Evolutionary conservation across 2,113 vertebrate species (phyloP), one percentile per base, ranked within the genome.

Genomic region (Salvelinus fontinalis): DNA sequence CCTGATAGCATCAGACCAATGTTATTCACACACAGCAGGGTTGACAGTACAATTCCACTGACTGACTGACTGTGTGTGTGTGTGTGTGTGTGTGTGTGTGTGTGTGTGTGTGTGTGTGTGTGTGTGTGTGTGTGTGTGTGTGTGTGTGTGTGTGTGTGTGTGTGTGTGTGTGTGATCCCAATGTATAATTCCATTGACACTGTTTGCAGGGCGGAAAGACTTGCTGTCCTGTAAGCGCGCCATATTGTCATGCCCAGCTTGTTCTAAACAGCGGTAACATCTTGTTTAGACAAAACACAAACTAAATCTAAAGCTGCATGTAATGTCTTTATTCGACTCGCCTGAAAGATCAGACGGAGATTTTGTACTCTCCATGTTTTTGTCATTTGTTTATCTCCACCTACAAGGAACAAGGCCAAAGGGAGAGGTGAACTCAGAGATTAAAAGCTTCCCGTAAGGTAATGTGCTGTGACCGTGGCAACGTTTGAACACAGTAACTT

Each of bases 361-460:
- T 74, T 72, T 76, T 29, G 39, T 84, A 39, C 54, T 74, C 70
- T 76, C 76, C 18, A 11, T 44, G 39, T 75, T 26, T 73, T 57
- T 82, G 80, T 71, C 49, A 49, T 84, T 48, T 75, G 64, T 70
- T 78, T 77, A 57, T 81, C 39, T 71, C 48, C 64, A 80, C 62
- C 70, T 71, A 62, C 7, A 62, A 16, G n/a, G 7, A 62, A 60
- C 20, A 60, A 60, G 57, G 57, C 4, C 12, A 60, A 60, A 60
- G n/a, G n/a, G 16, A 8, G 59, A 22, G 59, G 18, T 22, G n/a
- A 62, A n/a, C 54, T 57, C 14, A 0, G 59, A 11, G 18, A 62
- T 62, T 54, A 54, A 62, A 22, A 62, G 9, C 59, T 3, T 62
- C 59, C 59, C 18, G 14, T 57, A 7, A 20, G 59, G 59, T 62